Evolutionary conservation across 2,113 vertebrate genomes (phyloP).

Genomic region (Greenwoodochromis staneri): DNA sequence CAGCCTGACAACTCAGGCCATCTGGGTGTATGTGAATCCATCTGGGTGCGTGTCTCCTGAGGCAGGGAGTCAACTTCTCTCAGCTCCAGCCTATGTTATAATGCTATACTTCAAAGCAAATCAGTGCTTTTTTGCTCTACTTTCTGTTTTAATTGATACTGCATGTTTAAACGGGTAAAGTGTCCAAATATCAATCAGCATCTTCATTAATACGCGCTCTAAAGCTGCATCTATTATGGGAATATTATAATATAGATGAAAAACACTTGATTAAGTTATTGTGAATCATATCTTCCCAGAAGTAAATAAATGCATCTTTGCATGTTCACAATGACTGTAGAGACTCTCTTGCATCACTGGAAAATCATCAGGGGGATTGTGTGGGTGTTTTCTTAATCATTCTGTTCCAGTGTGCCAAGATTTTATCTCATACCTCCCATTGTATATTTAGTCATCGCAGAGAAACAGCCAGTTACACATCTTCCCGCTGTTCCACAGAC

Average conservation of each 20-base stretch:
- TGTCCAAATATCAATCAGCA: not conserved
- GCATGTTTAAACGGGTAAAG: not conserved
- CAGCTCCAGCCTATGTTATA: slow-evolving; percentile 1
- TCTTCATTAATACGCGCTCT: not conserved
- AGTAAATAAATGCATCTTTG: slow-evolving; percentile 20
- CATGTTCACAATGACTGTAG: slow-evolving; percentile 14
- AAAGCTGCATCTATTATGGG: not conserved
- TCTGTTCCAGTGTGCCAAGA: slow-evolving; percentile 50
- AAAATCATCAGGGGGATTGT: slow-evolving; percentile 44
- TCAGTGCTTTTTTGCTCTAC: not conserved
- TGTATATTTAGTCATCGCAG: slow-evolving; percentile 50
- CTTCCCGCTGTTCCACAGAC: slow-evolving; percentile 39
- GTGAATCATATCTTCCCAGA: slow-evolving; percentile 18
- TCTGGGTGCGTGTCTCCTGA: slow-evolving; percentile 47
- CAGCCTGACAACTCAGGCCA: slow-evolving; percentile 29
- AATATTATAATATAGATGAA: slow-evolving; percentile 24
- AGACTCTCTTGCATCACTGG: slow-evolving; percentile 32
- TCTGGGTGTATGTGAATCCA: slow-evolving; percentile 45
- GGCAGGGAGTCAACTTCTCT: slow-evolving; percentile 28
- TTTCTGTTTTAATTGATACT: not conserved
- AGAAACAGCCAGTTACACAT: slow-evolving; percentile 39
- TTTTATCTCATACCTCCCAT: slow-evolving; percentile 56
- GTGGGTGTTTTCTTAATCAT: slow-evolving; percentile 49
- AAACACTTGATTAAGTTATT: slow-evolving; percentile 29
- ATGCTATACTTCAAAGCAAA: not conserved